phyloP scores from a whole-genome alignment of 2,113 vertebrate genomes.

The Elanus axillaris region DNA sequence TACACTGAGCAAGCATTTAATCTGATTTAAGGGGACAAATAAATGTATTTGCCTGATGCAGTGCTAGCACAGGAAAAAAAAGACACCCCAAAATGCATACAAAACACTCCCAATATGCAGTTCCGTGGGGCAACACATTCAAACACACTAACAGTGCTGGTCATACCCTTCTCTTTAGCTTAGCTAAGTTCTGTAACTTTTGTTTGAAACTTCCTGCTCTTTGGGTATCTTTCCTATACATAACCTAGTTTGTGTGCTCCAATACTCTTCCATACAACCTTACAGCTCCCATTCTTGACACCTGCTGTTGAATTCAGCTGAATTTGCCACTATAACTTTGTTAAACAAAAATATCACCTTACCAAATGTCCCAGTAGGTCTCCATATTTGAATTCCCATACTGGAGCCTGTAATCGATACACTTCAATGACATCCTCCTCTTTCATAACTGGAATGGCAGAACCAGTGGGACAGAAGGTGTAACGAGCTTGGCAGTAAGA shows the following conservation, averaged over 20 bases:
- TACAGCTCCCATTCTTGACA: background rate
- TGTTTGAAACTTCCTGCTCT: background rate
- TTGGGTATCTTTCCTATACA: background rate
- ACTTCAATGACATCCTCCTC: slow-evolving; percentile 84
- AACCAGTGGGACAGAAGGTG: slow-evolving; percentile 91
- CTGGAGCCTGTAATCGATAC: slow-evolving; percentile 90
- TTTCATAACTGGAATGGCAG: slow-evolving; percentile 80
- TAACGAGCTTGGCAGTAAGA: slow-evolving; percentile 92
- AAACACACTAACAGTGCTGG: background rate
- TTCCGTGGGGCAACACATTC: background rate
- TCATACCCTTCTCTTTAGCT: background rate
- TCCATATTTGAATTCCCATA: slow-evolving; percentile 98
- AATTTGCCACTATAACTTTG: background rate
- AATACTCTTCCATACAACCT: background rate
- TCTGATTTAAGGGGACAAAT: background rate
- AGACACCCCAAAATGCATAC: background rate
- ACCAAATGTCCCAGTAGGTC: slow-evolving; percentile 88
- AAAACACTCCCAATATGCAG: background rate
- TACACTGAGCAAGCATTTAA: background rate
- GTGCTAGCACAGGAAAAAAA: background rate
- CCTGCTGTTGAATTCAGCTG: background rate
- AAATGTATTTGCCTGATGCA: background rate
- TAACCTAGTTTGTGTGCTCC: background rate
- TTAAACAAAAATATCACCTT: slow-evolving; percentile 50
- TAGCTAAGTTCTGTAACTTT: background rate